A percentile compares a stretch with the other conserved stretches of the same genome.
These are phyloP conservation scores for Brachyistius frenatus DNA, from an alignment of 2,113 vertebrate species.

Conservation along the genomic window DNA sequence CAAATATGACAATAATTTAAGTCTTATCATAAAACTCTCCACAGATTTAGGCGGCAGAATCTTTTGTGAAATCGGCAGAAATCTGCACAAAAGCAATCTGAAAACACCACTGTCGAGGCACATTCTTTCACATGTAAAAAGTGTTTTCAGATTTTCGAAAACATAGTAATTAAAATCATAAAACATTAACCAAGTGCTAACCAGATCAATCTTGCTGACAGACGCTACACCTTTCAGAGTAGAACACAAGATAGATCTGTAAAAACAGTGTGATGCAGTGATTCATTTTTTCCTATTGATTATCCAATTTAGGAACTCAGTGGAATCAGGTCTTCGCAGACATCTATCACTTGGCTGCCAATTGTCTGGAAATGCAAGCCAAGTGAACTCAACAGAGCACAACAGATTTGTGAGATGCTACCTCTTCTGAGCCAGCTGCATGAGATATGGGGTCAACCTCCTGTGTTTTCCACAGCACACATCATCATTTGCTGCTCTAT, in stretches of 20 bases:
- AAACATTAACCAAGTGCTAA: not conserved
- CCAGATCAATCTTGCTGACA: not conserved
- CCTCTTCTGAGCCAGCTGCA: slow-evolving; percentile 42
- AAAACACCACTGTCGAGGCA: too few species aligned
- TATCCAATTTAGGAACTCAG: slow-evolving; percentile 32
- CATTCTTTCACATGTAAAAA: too few species aligned
- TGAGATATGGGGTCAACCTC: slow-evolving; percentile 49
- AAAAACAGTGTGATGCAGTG: not conserved
- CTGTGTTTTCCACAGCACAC: slow-evolving; percentile 47
- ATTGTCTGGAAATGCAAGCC: slow-evolving; percentile 45
- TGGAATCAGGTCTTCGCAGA: slow-evolving; percentile 40
- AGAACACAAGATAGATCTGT: not conserved
- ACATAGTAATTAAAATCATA: too few species aligned
- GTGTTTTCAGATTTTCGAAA: too few species aligned
- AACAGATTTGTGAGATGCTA: slow-evolving; percentile 34
- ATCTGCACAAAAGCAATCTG: too few species aligned
- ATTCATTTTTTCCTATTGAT: slow-evolving; percentile 51
- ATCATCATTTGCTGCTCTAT: slow-evolving; percentile 58
- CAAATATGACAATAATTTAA: too few species aligned
- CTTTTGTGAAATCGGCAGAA: too few species aligned
- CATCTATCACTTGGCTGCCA: slow-evolving; percentile 49
- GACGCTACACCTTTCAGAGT: not conserved
- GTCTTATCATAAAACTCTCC: too few species aligned
- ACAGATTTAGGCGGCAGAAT: too few species aligned
- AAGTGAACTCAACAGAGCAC: slow-evolving; percentile 38